Evolutionary conservation across 2,888 invertebrate species (phyloP).

Genomic region (Digitonthophagus gazella): DNA sequence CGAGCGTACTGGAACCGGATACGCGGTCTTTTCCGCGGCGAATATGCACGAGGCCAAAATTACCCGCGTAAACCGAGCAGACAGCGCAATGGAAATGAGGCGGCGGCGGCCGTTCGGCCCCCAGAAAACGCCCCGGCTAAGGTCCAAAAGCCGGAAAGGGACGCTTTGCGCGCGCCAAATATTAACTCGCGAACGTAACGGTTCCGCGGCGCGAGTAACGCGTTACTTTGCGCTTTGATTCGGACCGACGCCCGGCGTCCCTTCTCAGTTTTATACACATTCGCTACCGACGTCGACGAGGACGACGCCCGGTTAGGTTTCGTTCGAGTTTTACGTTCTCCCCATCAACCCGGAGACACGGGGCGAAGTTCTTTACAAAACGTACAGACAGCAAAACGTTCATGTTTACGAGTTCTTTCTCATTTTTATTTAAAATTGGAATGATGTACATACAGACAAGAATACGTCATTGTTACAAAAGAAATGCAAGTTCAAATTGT

Average conservation of each 20-base stretch:
- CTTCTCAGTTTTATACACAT: neutral
- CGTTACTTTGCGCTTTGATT: neutral
- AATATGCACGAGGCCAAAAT: neutral
- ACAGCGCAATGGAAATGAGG: neutral
- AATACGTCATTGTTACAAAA: neutral
- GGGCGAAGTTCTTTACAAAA: too few relatives aligned
- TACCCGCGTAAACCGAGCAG: neutral
- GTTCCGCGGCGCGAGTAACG: neutral
- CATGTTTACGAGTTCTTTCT: neutral
- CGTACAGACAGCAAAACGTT: neutral
- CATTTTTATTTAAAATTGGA: neutral
- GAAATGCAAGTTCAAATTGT: too few relatives aligned
- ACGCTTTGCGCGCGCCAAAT: neutral
- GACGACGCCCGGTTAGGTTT: too few relatives aligned
- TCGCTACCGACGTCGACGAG: neutral
- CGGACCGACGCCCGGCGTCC: neutral
- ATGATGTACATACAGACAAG: neutral
- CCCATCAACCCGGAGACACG: too few relatives aligned
- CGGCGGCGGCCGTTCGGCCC: neutral
- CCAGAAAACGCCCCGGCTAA: neutral
- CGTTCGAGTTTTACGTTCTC: too few relatives aligned
- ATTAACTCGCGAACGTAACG: neutral
- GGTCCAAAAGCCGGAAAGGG: slow-evolving; percentile 2
- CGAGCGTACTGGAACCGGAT: neutral
- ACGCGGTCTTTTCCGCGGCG: neutral